Percentiles rank a stretch among this genome's conserved stretches.
phyloP scores from a whole-genome alignment of 2,113 vertebrate species.

The Jaculus jaculus region DNA sequence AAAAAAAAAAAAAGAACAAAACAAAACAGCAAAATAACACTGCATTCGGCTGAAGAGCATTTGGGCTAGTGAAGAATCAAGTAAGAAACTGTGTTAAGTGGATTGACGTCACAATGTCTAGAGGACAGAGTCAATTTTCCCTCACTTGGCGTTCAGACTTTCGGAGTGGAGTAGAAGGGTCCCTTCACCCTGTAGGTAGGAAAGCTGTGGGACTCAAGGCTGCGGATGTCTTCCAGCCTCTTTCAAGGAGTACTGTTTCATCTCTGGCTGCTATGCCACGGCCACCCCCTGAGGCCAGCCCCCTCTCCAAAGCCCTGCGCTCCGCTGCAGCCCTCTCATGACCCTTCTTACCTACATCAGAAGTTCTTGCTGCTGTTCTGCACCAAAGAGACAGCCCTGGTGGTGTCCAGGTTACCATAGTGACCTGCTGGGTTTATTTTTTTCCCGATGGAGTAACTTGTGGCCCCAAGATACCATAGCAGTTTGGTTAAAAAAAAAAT shows the following conservation, averaged over 20 bases:
- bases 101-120: slow-evolving; percentile 21
- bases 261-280: rapidly evolving
- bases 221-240: neutral
- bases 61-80: slow-evolving; percentile 23
- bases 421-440: neutral
- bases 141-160: neutral
- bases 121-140: slow-evolving; percentile 23
- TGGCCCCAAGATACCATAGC: neutral
- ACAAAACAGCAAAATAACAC: neutral
- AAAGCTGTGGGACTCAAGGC: neutral
- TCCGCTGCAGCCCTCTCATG: neutral
- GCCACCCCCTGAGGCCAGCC: neutral
- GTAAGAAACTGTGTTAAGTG: neutral
- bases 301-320: neutral
- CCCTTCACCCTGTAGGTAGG: neutral
- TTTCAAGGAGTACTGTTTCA: neutral
- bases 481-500: neutral
- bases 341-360: neutral
- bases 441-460: neutral
- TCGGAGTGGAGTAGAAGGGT: neutral
- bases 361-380: neutral
- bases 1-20: too few relatives aligned
- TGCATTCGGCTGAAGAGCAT: neutral
- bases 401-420: neutral
- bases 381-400: neutral